Base-by-base conservation (phyloP, 2,113 vertebrate species). In the Lichenostomus cassidix region DNA sequence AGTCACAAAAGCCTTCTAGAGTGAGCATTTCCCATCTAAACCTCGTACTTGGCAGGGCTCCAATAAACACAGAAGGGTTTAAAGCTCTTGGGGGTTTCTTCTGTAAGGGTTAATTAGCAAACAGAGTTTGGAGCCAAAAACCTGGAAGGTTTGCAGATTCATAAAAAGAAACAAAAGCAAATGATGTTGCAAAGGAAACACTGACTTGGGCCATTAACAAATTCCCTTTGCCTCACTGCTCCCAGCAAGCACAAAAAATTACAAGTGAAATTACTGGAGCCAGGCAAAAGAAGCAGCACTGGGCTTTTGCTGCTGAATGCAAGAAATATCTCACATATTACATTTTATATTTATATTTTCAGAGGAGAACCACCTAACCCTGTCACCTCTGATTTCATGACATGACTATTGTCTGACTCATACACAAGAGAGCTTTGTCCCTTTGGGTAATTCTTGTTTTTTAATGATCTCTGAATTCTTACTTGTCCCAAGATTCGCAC, bases 361-460 rank as follows among this genome's bases (percentile, higher is more conserved):
- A 75, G 76, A 83, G 82, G 67, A 91, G 91, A 92, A 88, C 76
- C 80, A 90, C 88, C 95, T 93, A 88, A 77, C 52, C 71, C 86
- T 95, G 83, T 92, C 96, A 93, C 89, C 92, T 78, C 90, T 95
- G 95, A 96, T 94, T 95, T 95, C 88, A 96, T 86, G 83, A 77
- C 76, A 80, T 94, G 94, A 39, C 59, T 94, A 92, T 93, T 81
- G 76, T 69, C 71, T 92, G 96, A 95, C 89, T 95, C 95, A 94
- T 1, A 70, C 58, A 81, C 44, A 60, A 75, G 64, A 50, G 69
- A 96, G 89, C 80, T 81, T 87, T 80, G 85, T 90, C 91, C 79
- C 49, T 86, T 64, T 75, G 70, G 91, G 76, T 76, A 71, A 20
- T 33, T 83, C 86, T 69, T 58, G 67, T 22, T n/a, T 90, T 70